These are phyloP conservation scores for Crocallis elinguaria DNA, from an alignment of 2,888 invertebrate species.

Conservation along the genomic window DNA sequence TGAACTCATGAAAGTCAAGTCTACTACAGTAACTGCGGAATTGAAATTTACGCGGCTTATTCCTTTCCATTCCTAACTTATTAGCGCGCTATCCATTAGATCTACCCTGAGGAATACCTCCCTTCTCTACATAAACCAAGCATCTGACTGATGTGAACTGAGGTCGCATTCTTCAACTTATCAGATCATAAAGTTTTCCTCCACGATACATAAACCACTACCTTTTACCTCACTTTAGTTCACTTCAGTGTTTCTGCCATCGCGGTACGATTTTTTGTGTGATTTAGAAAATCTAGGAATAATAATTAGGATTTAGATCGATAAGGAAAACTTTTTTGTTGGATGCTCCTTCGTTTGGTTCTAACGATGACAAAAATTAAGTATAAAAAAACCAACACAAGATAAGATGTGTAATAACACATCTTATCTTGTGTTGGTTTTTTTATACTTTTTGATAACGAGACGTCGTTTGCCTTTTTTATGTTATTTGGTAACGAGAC, in stretches of 20 bases:
- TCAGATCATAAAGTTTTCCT: slow-evolving; percentile 44
- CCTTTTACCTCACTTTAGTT: background rate
- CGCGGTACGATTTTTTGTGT: slow-evolving; percentile 5
- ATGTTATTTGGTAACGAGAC: too few species aligned
- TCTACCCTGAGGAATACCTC: background rate
- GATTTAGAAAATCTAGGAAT: background rate
- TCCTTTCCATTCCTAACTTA: background rate
- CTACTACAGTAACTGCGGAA: too few species aligned
- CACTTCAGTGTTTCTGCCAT: slow-evolving; percentile 1
- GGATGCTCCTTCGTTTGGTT: background rate
- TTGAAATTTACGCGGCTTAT: too few species aligned
- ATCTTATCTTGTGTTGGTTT: too few species aligned
- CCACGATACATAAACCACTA: slow-evolving; percentile 9
- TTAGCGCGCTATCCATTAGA: slow-evolving; percentile 1
- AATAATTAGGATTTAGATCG: background rate
- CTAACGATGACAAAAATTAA: too few species aligned
- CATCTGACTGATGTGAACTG: background rate
- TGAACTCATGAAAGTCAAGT: too few species aligned
- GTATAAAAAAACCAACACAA: too few species aligned
- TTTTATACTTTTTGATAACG: too few species aligned
- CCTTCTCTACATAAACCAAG: slow-evolving; percentile 1
- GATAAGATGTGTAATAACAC: too few species aligned
- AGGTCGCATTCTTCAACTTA: slow-evolving; percentile 46
- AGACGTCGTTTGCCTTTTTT: too few species aligned
- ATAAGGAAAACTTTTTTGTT: background rate